Percentiles rank a stretch among this genome's conserved stretches.
These are phyloP conservation scores for Drosophila affinis DNA, from an alignment of 2,888 invertebrate species.

Conservation along the genomic window DNA sequence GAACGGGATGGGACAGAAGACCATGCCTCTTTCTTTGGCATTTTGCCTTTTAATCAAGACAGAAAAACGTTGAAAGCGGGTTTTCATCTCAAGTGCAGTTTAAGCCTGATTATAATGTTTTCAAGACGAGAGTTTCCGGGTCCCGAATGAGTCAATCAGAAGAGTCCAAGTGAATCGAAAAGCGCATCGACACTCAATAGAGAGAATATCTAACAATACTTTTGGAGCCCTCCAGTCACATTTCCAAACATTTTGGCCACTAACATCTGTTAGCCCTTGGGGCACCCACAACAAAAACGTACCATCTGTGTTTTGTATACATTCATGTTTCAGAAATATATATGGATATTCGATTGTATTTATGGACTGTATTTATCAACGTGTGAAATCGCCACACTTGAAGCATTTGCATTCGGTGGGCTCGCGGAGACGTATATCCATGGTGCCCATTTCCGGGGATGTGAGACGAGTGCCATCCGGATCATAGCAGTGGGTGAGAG, in stretches of 20 bases:
- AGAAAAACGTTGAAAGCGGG: slow-evolving; percentile 40
- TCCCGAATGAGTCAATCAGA: slow-evolving; percentile 38
- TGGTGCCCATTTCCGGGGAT: slow-evolving; percentile 88
- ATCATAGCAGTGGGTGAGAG: slow-evolving; percentile 93
- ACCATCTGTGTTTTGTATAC: not conserved
- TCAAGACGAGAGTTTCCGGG: slow-evolving; percentile 64
- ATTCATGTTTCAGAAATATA: slow-evolving; percentile 3
- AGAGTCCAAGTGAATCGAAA: slow-evolving; percentile 2
- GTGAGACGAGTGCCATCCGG: slow-evolving; percentile 92
- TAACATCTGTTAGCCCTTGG: slow-evolving; percentile 34
- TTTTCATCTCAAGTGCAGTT: slow-evolving; percentile 56
- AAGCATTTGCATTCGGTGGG: slow-evolving; percentile 95
- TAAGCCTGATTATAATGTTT: slow-evolving; percentile 73
- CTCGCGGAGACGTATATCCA: slow-evolving; percentile 93
- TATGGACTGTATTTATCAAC: slow-evolving; percentile 83
- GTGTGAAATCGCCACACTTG: slow-evolving; percentile 93
- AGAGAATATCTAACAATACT: slow-evolving; percentile 8
- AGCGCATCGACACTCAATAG: not conserved
- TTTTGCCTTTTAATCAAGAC: slow-evolving; percentile 66
- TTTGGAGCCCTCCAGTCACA: slow-evolving; percentile 20
- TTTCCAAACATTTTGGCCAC: slow-evolving; percentile 19
- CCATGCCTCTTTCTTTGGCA: slow-evolving; percentile 24
- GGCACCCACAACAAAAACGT: not conserved
- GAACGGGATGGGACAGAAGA: not conserved
- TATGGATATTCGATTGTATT: slow-evolving; percentile 2